Evolutionary conservation across 2,797 vertebrate genomes (phyloP), one percentile per base, ranked within the genome.

Genomic region (Propithecus perrieri): DNA sequence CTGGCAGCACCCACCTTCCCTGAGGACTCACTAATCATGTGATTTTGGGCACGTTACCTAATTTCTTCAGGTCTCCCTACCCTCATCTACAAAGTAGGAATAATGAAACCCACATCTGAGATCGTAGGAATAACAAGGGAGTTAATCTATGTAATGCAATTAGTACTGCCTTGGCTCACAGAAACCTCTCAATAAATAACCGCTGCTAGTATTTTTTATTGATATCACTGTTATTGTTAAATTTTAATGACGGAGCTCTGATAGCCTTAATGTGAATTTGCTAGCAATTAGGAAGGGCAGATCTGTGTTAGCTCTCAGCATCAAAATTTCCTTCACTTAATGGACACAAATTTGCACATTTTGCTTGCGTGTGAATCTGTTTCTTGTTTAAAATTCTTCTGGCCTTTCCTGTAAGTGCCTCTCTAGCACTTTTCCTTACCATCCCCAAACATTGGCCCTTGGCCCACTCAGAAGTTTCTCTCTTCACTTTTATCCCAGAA

Each of bases 321-420:
- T 69, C 63, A 72, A 89, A 63, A 75, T 80, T 53, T 85, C 43
- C 22, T 90, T 81, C 30, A 61, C 8, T 96, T 48, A 76, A 63
- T 3, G 18, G 33, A 74, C 55, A 95, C 30, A 50, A 22, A 41
- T 78, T 71, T 46, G 85, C 67, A 72, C 53, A 78, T 91, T 96
- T 94, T 67, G 17, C 74, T 63, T 53, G 11, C 46, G 2, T 53
- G n/a, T 46, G 18, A 93, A 61, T 93, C 43, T 95, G 41, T 74
- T 88, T 88, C 78, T 78, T 63, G n/a, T 79, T 96, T 91, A 78
- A 79, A 93, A 75, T 14, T 83, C 33, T 63, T 79, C 65, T 43
- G 43, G n/a, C 48, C 28, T 93, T 95, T 80, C 59, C 89, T 91
- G 43, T 41, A 80, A n/a, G 48, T 26, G 2, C 57, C 67, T 93